Conservation (phyloP, 1,140 invertebrate genomes). For the Carcinoscorpius rotundicauda region DNA sequence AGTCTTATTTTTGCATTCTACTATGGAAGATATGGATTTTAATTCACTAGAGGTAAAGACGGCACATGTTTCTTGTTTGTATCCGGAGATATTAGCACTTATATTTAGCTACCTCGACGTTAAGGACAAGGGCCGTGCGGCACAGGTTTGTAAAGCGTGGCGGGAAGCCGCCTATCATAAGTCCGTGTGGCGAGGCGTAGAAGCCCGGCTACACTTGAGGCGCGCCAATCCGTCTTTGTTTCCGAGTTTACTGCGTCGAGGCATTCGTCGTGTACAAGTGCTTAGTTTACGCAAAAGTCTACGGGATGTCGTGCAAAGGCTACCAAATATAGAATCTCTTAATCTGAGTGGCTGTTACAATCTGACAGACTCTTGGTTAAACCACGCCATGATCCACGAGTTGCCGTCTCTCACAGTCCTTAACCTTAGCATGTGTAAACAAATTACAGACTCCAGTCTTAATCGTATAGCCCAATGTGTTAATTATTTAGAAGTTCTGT, state of each 20-base stretch:
- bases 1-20: too few species aligned
- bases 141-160: slow-evolving; percentile 81
- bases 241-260: slow-evolving; percentile 66
- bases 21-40: too few species aligned
- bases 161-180: slow-evolving; percentile 74
- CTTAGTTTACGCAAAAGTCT: slow-evolving; percentile 70
- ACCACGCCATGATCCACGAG: slow-evolving; percentile 49
- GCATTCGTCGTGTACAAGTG: slow-evolving; percentile 74
- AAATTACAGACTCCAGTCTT: slow-evolving; percentile 75
- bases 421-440: slow-evolving; percentile 85
- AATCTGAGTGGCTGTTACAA: slow-evolving; percentile 89
- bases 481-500: slow-evolving; percentile 73
- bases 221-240: slow-evolving; percentile 70
- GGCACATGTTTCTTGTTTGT: slow-evolving; percentile 71
- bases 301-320: slow-evolving; percentile 67
- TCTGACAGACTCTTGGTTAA: slow-evolving; percentile 67
- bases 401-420: slow-evolving; percentile 60
- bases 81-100: slow-evolving; percentile 80
- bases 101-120: slow-evolving; percentile 85
- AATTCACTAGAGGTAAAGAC: not conserved
- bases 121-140: slow-evolving; percentile 70
- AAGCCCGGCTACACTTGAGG: slow-evolving; percentile 75
- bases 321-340: slow-evolving; percentile 72
- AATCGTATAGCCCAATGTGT: slow-evolving; percentile 67
- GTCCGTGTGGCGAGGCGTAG: slow-evolving; percentile 83